These are phyloP conservation scores for Diogma glabrata DNA, from an alignment of 2,888 invertebrate genomes.

Conservation along the genomic window DNA sequence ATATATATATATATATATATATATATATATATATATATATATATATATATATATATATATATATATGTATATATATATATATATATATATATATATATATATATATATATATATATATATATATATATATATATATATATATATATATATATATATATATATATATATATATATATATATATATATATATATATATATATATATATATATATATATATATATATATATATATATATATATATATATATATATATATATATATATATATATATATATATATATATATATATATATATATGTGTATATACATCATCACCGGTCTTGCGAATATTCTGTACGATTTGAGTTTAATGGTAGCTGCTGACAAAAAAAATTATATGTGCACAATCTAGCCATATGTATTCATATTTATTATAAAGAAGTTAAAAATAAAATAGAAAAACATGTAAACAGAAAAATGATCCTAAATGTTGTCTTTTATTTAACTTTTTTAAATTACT, in stretches of 20 bases:
- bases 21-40: not conserved
- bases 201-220: not conserved
- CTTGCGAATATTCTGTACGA: no score
- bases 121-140: not conserved
- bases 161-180: not conserved
- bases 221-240: not conserved
- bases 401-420: no score
- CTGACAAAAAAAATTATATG: no score
- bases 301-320: no score
- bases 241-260: not conserved
- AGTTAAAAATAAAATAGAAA: no score
- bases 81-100: not conserved
- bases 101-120: not conserved
- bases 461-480: no score
- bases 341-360: no score
- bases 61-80: not conserved
- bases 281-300: no score
- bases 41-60: not conserved
- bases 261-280: conserved; percentile 5
- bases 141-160: not conserved
- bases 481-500: no score
- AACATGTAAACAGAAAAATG: no score
- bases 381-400: no score
- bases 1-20: not conserved
- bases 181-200: not conserved